A percentile compares a stretch with the other conserved stretches of the same genome.
Evolutionary conservation across 2,888 invertebrate genomes (phyloP).

Genomic region (Lobophora halterata): DNA sequence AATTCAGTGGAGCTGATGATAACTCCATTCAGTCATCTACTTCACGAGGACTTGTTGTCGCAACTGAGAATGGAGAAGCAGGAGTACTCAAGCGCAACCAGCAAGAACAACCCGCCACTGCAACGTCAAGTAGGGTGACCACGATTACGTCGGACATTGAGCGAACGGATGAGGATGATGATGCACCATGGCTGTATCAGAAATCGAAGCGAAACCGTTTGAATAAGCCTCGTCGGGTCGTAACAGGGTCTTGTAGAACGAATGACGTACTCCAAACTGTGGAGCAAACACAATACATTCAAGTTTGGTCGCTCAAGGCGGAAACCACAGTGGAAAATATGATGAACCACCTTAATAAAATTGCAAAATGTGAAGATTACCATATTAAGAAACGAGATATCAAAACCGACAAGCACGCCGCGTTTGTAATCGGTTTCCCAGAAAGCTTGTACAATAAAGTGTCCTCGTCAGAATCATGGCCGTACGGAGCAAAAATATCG

Average conservation of each 20-base stretch:
- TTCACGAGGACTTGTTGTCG: too few relatives aligned
- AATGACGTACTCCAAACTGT: slow-evolving; percentile 9
- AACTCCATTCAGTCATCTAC: too few relatives aligned
- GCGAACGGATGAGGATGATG: too few relatives aligned
- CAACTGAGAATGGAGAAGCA: too few relatives aligned
- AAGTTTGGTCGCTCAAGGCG: slow-evolving; percentile 12
- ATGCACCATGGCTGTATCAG: too few relatives aligned
- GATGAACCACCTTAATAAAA: slow-evolving; percentile 4
- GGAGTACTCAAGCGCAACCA: too few relatives aligned
- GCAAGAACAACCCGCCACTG: too few relatives aligned
- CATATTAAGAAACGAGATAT: slow-evolving; percentile 10
- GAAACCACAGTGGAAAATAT: slow-evolving; percentile 9
- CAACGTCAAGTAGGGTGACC: too few relatives aligned
- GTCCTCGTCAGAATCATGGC: slow-evolving; percentile 6
- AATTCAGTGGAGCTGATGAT: too few relatives aligned
- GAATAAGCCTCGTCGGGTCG: too few relatives aligned
- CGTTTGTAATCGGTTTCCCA: slow-evolving; percentile 8
- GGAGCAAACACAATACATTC: slow-evolving; percentile 5
- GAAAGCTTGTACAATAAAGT: slow-evolving; percentile 1
- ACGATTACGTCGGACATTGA: too few relatives aligned
- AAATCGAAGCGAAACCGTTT: too few relatives aligned
- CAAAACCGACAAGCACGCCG: slow-evolving; percentile 1
- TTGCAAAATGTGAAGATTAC: slow-evolving; percentile 4
- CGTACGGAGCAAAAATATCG: slow-evolving; percentile 5
- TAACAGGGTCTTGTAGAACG: background rate